Percentiles rank a stretch among this genome's conserved stretches.
Evolutionary conservation across 1,140 invertebrate genomes (phyloP).

Genomic region (Diorhabda elongata): DNA sequence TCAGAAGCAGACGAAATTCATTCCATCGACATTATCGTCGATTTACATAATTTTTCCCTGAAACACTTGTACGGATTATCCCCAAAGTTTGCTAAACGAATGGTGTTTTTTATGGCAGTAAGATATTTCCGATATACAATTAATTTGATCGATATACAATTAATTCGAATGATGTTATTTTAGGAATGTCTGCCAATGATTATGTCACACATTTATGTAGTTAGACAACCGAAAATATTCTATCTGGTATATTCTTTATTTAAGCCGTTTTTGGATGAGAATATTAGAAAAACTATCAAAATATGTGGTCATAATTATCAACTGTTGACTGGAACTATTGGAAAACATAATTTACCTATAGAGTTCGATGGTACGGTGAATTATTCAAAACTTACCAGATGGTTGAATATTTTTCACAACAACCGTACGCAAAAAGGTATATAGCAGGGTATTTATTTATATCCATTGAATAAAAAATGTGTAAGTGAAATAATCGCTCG

Average conservation of each 20-base stretch:
- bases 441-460: neutral
- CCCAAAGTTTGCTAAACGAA: conserved; percentile 16
- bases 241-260: conserved; percentile 14
- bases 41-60: conserved; percentile 16
- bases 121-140: neutral
- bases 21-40: conserved; percentile 16
- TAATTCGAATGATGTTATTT: neutral
- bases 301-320: conserved; percentile 16
- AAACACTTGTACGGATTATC: conserved; percentile 18
- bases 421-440: conserved; percentile 15
- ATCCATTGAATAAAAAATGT: conserved; percentile 2
- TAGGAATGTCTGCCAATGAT: conserved; percentile 18
- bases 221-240: conserved; percentile 17
- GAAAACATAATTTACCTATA: conserved; percentile 5
- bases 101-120: conserved; percentile 21
- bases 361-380: conserved; percentile 9
- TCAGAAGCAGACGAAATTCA: conserved; percentile 9
- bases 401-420: conserved; percentile 8
- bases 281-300: conserved; percentile 8
- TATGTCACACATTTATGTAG: conserved; percentile 13
- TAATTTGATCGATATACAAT: neutral
- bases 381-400: neutral
- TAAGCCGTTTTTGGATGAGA: conserved; percentile 19
- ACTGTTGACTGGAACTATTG: conserved; percentile 8
- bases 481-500: neutral